Conservation (phyloP, 2,113 vertebrate species). For the Bucco capensis region DNA sequence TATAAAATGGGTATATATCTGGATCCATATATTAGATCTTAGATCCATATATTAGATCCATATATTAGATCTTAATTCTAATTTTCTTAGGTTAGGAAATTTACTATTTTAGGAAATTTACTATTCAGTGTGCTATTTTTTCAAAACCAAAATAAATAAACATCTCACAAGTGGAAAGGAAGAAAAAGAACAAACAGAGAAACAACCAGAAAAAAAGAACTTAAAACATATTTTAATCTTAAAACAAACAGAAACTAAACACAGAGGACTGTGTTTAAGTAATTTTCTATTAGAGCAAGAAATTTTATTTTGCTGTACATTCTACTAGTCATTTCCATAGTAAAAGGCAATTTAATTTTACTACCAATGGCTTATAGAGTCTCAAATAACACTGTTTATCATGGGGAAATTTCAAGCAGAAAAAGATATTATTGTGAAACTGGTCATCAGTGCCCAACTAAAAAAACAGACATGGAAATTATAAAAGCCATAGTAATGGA, state of each 20-base stretch:
- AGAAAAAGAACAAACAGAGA: not conserved
- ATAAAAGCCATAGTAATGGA: not conserved
- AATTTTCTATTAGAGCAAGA: not conserved
- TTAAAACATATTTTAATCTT: not conserved
- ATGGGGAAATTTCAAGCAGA: not conserved
- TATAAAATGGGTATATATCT: too few relatives aligned
- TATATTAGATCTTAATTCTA: not conserved
- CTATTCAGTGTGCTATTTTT: not conserved
- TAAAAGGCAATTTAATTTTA: constrained; percentile 16
- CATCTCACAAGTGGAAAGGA: not conserved
- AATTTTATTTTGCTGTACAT: not conserved
- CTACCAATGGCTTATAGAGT: not conserved
- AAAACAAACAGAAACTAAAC: not conserved
- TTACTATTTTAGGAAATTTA: not conserved
- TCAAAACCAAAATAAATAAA: not conserved
- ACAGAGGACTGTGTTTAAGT: not conserved
- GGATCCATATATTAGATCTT: too few relatives aligned
- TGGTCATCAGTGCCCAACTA: not conserved
- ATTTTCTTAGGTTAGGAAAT: not conserved
- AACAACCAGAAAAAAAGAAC: not conserved
- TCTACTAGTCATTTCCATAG: not conserved
- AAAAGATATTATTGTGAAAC: not conserved
- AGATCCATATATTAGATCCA: too few relatives aligned
- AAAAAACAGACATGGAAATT: not conserved
- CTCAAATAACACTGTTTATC: not conserved